phyloP scores from a whole-genome alignment of 2,888 invertebrate species.

The Dorcus parallelipipedus region DNA sequence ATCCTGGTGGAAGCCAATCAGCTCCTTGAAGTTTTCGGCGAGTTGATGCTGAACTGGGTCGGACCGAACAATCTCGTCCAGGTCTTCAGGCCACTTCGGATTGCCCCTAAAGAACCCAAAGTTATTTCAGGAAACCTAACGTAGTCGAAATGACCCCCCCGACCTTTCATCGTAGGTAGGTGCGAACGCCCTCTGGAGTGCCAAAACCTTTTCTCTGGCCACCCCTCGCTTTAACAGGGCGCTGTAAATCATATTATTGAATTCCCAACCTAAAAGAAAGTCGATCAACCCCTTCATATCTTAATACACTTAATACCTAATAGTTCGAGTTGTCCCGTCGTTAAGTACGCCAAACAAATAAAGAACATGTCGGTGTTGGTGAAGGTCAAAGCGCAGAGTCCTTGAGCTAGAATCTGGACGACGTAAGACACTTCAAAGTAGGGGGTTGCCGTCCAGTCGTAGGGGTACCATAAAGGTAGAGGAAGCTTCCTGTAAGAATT shows the following conservation, averaged over 20 bases:
- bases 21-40: too few relatives aligned
- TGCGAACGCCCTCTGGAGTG: too few relatives aligned
- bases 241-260: not conserved
- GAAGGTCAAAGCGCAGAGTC: slow-evolving; percentile 15
- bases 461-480: slow-evolving; percentile 15
- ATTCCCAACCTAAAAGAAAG: not conserved
- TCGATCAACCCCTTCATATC: not conserved
- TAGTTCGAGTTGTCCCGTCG: not conserved
- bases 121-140: too few relatives aligned
- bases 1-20: too few relatives aligned
- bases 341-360: slow-evolving; percentile 6
- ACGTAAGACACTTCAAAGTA: slow-evolving; percentile 16
- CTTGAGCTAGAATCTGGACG: slow-evolving; percentile 16
- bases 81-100: too few relatives aligned
- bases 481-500: slow-evolving; percentile 2
- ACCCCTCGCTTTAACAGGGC: not conserved
- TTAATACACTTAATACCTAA: not conserved
- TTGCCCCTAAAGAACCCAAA: too few relatives aligned
- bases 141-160: too few relatives aligned
- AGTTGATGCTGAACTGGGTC: too few relatives aligned
- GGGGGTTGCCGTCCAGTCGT: slow-evolving; percentile 6
- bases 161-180: too few relatives aligned
- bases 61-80: too few relatives aligned
- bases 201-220: not conserved
- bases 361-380: slow-evolving; percentile 22